phyloP scores from a whole-genome alignment of 2,888 invertebrate genomes.

The Agrotis exclamationis region DNA sequence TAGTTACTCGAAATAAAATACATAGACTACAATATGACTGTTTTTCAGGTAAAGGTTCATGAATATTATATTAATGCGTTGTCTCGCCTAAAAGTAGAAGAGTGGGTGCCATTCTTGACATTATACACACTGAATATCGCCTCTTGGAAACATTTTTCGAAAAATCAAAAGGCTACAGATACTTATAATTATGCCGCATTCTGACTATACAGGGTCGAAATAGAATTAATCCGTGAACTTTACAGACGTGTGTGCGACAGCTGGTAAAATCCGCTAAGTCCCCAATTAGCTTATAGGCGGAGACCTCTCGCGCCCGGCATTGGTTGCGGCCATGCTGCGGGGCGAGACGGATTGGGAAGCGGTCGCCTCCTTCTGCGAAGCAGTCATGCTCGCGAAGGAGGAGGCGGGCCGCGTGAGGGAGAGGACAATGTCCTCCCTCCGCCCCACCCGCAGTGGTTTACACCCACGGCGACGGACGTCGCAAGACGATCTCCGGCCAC shows the following conservation, averaged over 20 bases:
- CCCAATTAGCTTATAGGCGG: too few species aligned
- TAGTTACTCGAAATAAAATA: conserved; percentile 46
- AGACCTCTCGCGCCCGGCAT: too few species aligned
- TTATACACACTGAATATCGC: conserved; percentile 7
- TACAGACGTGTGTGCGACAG: not conserved
- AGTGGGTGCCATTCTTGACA: conserved; percentile 33
- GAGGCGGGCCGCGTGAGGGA: too few species aligned
- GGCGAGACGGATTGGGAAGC: too few species aligned
- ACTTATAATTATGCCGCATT: conserved; percentile 1
- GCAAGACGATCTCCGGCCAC: too few species aligned
- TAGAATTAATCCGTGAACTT: not conserved
- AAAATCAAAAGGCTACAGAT: not conserved
- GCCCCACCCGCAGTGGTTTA: too few species aligned
- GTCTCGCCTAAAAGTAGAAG: conserved; percentile 20
- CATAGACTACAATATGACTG: conserved; percentile 10
- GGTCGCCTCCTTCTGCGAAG: too few species aligned
- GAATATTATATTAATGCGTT: conserved; percentile 38
- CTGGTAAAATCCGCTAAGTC: not conserved
- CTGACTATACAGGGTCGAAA: not conserved
- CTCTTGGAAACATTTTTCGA: conserved; percentile 16
- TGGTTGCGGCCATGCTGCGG: too few species aligned
- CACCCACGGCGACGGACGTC: too few species aligned
- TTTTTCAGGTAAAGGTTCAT: conserved; percentile 17
- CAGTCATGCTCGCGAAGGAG: too few species aligned
- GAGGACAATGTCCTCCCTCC: too few species aligned